Base-by-base conservation (phyloP, 2,113 vertebrate species). In the Mastomys natalensis region DNA sequence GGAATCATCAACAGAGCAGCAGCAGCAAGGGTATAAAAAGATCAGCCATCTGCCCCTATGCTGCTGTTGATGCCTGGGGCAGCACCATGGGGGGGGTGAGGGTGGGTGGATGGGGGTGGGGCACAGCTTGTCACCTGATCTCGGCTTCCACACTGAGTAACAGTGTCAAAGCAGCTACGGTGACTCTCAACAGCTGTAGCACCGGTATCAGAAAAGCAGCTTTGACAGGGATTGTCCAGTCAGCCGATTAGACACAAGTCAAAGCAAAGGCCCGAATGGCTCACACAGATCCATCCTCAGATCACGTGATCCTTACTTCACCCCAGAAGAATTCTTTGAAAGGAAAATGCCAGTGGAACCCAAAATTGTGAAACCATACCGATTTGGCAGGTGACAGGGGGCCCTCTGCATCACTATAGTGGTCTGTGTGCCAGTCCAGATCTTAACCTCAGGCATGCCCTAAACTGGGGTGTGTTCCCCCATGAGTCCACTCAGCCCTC, bases 21-120 rank as follows among this genome's bases (percentile, higher is more conserved):
- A 2, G 10, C 34, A 12, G 53, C 34, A 80, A 80, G 60, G 4
- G 21, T 80, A 48, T 45, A 60, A 45, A 90, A 80, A 78, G 74
- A 7, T 31, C 60, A 90, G 60, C 74, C 22, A 51, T 51, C 58
- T 45, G 73, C 80, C 19, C 40, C 1, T 1, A 0, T 5, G 13
- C 6, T 5, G 34, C 77, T 86, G 22, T 3, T 26, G 40, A 62
- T 7, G 15, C 29, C 4, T 26, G 4, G 31, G 31, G 26, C 26
- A 31, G 37, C 5, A 3, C 7, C 78, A 19, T 29, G 8, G 2
- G 0, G 5, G 17, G 64, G 45, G 31, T 12, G 1, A 3, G 66
- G 7, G 45, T 4, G 62, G 62, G 43, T 9, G 9, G 3, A 0
- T 22, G 0, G 17, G 73, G 77, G 40, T 21, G 37, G 72, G 72